Evolutionary conservation across 2,797 vertebrate species (phyloP).

Genomic region (Sebastes minor): DNA sequence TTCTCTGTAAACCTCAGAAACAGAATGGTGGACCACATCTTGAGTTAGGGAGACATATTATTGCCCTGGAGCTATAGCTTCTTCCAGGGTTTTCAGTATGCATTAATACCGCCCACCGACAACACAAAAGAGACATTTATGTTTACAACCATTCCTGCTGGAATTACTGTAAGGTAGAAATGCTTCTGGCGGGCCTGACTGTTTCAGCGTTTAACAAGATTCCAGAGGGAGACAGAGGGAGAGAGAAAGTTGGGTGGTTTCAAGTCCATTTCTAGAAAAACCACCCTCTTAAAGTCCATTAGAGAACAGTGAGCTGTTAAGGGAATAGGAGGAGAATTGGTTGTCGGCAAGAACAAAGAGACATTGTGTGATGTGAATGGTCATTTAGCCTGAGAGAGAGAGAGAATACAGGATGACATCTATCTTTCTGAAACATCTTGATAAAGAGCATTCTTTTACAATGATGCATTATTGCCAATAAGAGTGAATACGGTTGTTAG

Average conservation of each 20-base stretch:
- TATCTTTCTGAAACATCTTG: background rate
- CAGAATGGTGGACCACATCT: slow-evolving; percentile 18
- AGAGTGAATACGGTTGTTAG: background rate
- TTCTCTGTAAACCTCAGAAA: background rate
- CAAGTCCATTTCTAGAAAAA: slow-evolving; percentile 66
- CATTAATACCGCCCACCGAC: slow-evolving; percentile 67
- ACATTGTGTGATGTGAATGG: slow-evolving; percentile 10
- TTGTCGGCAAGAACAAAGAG: slow-evolving; percentile 17
- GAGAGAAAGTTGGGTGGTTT: slow-evolving; percentile 23
- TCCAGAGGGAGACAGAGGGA: slow-evolving; percentile 17
- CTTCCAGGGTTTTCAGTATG: slow-evolving; percentile 47
- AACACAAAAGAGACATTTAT: slow-evolving; percentile 44
- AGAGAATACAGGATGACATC: background rate
- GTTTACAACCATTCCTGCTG: slow-evolving; percentile 52
- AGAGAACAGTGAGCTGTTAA: slow-evolving; percentile 51
- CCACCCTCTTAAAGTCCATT: slow-evolving; percentile 65
- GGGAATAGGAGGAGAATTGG: slow-evolving; percentile 24
- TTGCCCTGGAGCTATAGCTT: slow-evolving; percentile 40
- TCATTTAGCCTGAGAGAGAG: slow-evolving; percentile 21
- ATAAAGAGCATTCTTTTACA: background rate
- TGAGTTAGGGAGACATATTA: slow-evolving; percentile 33
- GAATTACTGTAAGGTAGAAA: slow-evolving; percentile 47
- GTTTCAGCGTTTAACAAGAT: slow-evolving; percentile 57
- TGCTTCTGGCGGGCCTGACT: slow-evolving; percentile 43
- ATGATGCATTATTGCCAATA: background rate